These are phyloP conservation scores for Seison nebaliae DNA, from an alignment of 1,140 invertebrate genomes.

Conservation along the genomic window DNA sequence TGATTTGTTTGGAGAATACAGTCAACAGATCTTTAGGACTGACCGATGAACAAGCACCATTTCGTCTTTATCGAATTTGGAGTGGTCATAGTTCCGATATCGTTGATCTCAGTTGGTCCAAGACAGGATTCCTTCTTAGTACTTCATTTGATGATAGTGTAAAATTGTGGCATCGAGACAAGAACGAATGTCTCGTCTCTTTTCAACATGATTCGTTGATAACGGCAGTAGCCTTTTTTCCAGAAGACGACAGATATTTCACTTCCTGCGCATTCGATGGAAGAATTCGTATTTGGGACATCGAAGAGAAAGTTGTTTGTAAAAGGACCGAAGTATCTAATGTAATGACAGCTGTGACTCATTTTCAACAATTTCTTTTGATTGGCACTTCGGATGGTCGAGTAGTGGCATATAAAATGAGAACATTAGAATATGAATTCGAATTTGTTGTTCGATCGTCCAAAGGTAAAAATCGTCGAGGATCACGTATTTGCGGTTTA, in stretches of 20 bases:
- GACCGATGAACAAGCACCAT: slow-evolving; percentile 37
- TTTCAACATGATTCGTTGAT: slow-evolving; percentile 98
- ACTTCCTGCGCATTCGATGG: slow-evolving; percentile 76
- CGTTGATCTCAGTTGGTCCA: slow-evolving; percentile 83
- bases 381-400: slow-evolving; percentile 2
- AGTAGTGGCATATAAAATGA: slow-evolving; percentile 4
- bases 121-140: slow-evolving; percentile 57
- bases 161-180: slow-evolving; percentile 76
- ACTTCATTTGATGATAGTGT: slow-evolving; percentile 97
- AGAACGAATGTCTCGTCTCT: slow-evolving; percentile 81
- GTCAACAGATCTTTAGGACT: slow-evolving; percentile 16
- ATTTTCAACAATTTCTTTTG: not conserved
- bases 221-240: slow-evolving; percentile 89
- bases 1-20: slow-evolving; percentile 13
- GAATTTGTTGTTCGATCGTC: slow-evolving; percentile 61
- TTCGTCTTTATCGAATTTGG: slow-evolving; percentile 73
- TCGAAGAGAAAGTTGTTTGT: slow-evolving; percentile 74
- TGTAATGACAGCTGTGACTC: not conserved
- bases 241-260: slow-evolving; percentile 72
- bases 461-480: slow-evolving; percentile 66
- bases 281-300: slow-evolving; percentile 88
- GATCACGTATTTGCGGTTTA: slow-evolving; percentile 80
- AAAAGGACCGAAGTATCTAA: not conserved
- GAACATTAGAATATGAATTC: slow-evolving; percentile 38
- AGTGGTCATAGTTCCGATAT: slow-evolving; percentile 82